These are phyloP conservation scores for Naso thynnoides DNA, from an alignment of 2,797 vertebrate species.

Conservation along the genomic window DNA sequence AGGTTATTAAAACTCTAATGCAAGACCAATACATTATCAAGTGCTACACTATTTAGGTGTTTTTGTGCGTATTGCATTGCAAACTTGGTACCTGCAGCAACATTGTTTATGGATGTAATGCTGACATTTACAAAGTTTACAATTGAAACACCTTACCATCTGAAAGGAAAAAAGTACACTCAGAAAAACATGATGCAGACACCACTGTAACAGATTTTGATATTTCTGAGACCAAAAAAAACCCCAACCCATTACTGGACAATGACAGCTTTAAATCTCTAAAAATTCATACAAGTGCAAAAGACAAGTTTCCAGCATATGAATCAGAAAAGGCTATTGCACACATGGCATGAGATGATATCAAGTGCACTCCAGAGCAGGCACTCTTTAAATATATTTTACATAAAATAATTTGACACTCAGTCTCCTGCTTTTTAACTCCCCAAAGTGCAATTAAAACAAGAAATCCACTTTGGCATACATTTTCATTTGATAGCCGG, in stretches of 20 bases:
- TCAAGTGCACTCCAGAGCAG: slow-evolving; percentile 53
- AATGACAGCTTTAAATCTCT: slow-evolving; percentile 23
- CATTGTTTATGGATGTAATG: not conserved
- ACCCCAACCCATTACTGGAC: not conserved
- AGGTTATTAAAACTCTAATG: not conserved
- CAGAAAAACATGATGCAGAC: not conserved
- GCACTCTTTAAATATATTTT: slow-evolving; percentile 53
- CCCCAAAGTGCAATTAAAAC: slow-evolving; percentile 20
- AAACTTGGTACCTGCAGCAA: not conserved
- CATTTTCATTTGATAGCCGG: not conserved
- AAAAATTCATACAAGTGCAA: slow-evolving; percentile 51
- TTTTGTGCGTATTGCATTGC: not conserved
- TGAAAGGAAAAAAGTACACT: not conserved
- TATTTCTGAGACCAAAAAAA: not conserved
- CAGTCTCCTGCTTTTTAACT: slow-evolving; percentile 12
- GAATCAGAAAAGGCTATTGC: slow-evolving; percentile 58
- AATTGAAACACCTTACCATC: not conserved
- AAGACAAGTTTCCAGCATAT: slow-evolving; percentile 67
- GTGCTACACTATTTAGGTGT: not conserved
- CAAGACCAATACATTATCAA: not conserved
- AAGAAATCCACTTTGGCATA: slow-evolving; percentile 18
- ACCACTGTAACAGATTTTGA: not conserved
- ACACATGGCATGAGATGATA: slow-evolving; percentile 68
- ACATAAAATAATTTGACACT: slow-evolving; percentile 33
- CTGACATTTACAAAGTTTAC: not conserved